Base-by-base conservation (phyloP, 2,888 invertebrate genomes). In the Scelioninae gen. 1 region DNA sequence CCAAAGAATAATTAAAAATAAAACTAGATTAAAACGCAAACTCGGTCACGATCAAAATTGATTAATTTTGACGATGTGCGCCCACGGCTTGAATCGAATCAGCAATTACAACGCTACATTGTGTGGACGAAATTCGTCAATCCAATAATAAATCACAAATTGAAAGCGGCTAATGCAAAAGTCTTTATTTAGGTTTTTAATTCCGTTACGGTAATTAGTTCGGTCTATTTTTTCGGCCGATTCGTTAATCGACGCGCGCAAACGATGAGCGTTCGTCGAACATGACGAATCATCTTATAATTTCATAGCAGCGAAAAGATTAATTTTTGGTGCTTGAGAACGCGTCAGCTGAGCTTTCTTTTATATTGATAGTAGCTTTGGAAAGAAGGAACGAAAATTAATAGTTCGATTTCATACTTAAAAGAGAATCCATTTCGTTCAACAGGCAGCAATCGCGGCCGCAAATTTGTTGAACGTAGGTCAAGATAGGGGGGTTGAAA, bases 1-100 rank as follows among this genome's bases (percentile, higher is more conserved):
- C 66, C 43, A 43, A 66, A 76, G 75, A 66, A 76, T 76, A 76
- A 76, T 76, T 76, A 76, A 76, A 76, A 63, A 63, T 63, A 66
- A 76, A 66, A 76, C 58, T 66, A 53, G 68, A 76, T 76, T 76
- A 76, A 68, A 68, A 60, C 40, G 16, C 60, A 60, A 75, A 66
- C 65, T 49, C 58, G 40, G 58, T 56, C 65, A 40, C 55, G 38
- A 76, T 76, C 76, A 76, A 76, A 66, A 76, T 34, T 58, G 68
- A 76, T 76, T 76, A 66, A 76, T 66, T 66, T 68, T 13, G n/a
- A 51, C 58, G 58, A 75, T 75, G 43, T 58, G 40, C 43, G 58
- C 60, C 16, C 47, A 0, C 43, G 11, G 38, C 32, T 68, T 4
- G 23, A 76, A 66, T 58, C 56, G 65, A 75, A 58, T 66, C 40